Evolutionary conservation across 2,797 vertebrate species (phyloP), one percentile per base, ranked within the genome.

Genomic region (Oceanodroma leucorhoa): DNA sequence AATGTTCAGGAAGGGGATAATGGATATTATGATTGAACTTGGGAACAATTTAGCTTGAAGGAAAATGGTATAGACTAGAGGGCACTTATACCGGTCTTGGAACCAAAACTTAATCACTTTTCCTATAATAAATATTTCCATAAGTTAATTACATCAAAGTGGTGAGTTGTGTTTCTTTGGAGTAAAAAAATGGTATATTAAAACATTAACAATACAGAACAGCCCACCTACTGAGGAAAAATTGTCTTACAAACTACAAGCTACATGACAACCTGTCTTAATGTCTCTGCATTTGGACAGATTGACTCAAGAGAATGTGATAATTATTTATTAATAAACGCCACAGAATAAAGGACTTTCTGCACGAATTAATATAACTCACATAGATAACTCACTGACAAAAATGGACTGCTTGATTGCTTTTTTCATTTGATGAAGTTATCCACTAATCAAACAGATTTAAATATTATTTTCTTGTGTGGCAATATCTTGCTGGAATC

Each of bases 111-210:
- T 45, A 66, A 78, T 67, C 57, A 61, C 22, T 43, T 8, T 83
- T 83, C 29, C 61, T 85, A 13, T 51, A 86, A 58, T 67, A 96
- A 94, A 81, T 71, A 78, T 81, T 97, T 95, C 54, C 36, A 24
- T 60, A 76, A 43, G 10, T 40, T 83, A 43, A 83, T 90, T 22
- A 40, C 24, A 65, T 65, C 61, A 38, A 61, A 83, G 45, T 24
- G 23, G 17, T 60, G 15, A 80, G 29, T 13, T 77, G 21, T 58
- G 27, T n/a, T 94, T 71, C 43, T 89, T 24, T 57, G 30, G 48
- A 81, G 13, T 53, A 73, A 55, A 91, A 86, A 19, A 55, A 60
- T 40, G 16, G 5, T 38, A 21, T 65, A 55, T 70, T 66, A 58
- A 91, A 80, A 40, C 5, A 62, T 24, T 20, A 72, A 38, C 10